Conservation (phyloP, 1,140 invertebrate species). For the Ostrea edulis region DNA sequence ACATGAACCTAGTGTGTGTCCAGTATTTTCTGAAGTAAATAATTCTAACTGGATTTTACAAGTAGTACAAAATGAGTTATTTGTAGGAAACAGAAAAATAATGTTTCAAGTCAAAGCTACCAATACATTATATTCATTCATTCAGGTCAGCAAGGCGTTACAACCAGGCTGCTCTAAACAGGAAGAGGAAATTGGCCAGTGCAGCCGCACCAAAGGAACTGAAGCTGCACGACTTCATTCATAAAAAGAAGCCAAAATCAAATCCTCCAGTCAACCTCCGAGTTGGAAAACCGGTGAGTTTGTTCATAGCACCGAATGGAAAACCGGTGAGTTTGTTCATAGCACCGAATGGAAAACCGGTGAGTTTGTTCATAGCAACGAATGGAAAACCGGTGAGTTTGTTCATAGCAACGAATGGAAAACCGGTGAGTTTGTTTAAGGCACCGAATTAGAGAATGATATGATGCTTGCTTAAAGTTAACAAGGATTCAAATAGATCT, state of each 20-base stretch:
- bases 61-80: no score
- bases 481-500: no score
- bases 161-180: slow-evolving; percentile 84
- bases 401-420: no score
- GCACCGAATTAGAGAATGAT: no score
- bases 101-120: no score
- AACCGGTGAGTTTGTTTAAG: no score
- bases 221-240: slow-evolving; percentile 85
- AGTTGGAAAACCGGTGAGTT: slow-evolving; percentile 70
- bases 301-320: slow-evolving; percentile 33
- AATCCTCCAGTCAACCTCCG: slow-evolving; percentile 66
- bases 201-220: slow-evolving; percentile 88
- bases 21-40: no score
- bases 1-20: no score
- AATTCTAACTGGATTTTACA: no score
- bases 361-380: slow-evolving; percentile 46
- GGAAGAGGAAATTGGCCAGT: slow-evolving; percentile 92
- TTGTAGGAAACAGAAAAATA: no score
- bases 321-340: slow-evolving; percentile 63
- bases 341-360: slow-evolving; percentile 60
- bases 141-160: slow-evolving; percentile 74
- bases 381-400: slow-evolving; percentile 66
- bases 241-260: slow-evolving; percentile 73
- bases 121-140: neutral
- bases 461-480: no score